phyloP scores from a whole-genome alignment of 2,113 vertebrate species.

The Paedocypris sp. region DNA sequence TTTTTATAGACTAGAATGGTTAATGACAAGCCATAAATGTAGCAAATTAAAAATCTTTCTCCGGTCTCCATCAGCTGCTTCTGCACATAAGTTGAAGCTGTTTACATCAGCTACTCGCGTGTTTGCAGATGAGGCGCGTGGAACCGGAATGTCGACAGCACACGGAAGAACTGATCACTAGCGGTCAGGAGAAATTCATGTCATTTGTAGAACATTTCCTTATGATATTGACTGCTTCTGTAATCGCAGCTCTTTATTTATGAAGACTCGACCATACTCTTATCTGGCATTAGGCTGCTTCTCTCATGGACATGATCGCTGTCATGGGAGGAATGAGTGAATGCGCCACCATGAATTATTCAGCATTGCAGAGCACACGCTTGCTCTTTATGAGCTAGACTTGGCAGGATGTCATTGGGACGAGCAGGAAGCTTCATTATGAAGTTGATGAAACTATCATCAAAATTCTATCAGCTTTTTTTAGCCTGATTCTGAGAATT shows the following conservation, averaged over 20 bases:
- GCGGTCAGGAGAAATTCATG: background rate
- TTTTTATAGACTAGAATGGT: too few species aligned
- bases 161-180: background rate
- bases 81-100: too few species aligned
- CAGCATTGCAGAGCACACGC: background rate
- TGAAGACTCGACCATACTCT: constrained; percentile 13
- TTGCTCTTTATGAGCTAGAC: constrained; percentile 7
- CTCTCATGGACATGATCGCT: constrained; percentile 41
- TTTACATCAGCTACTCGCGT: too few species aligned
- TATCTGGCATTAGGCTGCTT: constrained; percentile 19
- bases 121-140: too few species aligned
- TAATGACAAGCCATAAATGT: too few species aligned
- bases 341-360: constrained; percentile 43
- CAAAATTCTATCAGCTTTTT: background rate
- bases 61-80: too few species aligned
- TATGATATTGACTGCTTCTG: background rate
- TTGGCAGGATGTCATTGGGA: background rate
- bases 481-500: too few species aligned
- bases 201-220: background rate
- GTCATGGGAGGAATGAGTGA: constrained; percentile 32
- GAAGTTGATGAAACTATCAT: background rate
- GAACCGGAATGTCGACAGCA: background rate
- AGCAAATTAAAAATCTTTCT: too few species aligned
- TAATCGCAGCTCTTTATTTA: background rate
- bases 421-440: background rate